Evolutionary conservation across 2,797 vertebrate genomes (phyloP), one percentile per base, ranked within the genome.

Genomic region (Pseudotriccus pelzelni): DNA sequence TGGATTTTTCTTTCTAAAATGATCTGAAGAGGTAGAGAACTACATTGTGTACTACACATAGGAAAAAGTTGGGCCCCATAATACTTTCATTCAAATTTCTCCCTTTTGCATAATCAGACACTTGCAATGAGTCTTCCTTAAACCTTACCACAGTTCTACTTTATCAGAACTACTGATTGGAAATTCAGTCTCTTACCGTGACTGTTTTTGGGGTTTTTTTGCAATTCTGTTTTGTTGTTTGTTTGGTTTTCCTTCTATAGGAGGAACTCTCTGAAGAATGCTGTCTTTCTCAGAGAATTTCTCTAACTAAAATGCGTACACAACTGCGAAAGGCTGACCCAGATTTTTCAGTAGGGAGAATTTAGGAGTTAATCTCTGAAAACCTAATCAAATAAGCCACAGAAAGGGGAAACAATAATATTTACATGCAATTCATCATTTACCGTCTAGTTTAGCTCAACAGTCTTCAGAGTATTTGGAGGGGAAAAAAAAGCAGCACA

Each of bases 401-500:
- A 74, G 36, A 78, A 90, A 63, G 7, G 4, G n/a, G 16, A 93
- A 94, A 66, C 1, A 1, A 55, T 46, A 93, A 64, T 80, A 93
- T 78, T 96, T 87, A 85, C 14, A 43, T 39, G 13, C 14, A 84
- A 39, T 64, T 77, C 2, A 73, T 77, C 2, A 72, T 89, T 83
- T 74, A 34, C 8, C 6, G 4, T 49, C 20, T 77, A 77, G 6
- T 64, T 75, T 50, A 74, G 43, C 22, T 52, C 22, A 84, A 70
- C 14, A 73, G 28, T 28, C 39, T 77, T 60, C 60, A 60, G 21
- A 69, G 20, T 18, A 63, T 72, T 70, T 62, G 28, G 30, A 74
- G 12, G 2, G 2, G 2, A 2, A 32, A 77, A 69, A 66, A 85
- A 41, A 7, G 1, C 14, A 53, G 20, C 34, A 72, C 0, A 0